Evolutionary conservation across 2,113 vertebrate genomes (phyloP).

Genomic region (Odocoileus virginianus): DNA sequence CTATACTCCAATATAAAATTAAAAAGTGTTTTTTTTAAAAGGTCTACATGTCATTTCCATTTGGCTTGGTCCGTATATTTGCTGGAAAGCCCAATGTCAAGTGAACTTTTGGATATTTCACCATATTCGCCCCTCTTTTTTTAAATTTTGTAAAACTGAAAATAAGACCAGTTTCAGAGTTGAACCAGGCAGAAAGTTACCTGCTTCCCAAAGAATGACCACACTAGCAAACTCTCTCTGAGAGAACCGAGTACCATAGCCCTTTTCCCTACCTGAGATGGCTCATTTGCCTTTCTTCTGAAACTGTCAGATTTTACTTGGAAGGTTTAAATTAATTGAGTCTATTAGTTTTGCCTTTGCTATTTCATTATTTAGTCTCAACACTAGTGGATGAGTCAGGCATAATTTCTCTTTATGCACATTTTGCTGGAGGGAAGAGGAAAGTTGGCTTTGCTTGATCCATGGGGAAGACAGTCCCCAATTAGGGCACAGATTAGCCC

Average conservation of each 20-base stretch:
- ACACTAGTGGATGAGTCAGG: not conserved
- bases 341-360: constrained; percentile 2
- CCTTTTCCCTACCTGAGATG: not conserved
- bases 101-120: not conserved
- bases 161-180: not conserved
- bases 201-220: not conserved
- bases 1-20: not conserved
- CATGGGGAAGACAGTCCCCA: not conserved
- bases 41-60: not conserved
- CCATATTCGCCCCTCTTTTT: not conserved
- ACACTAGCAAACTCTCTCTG: not conserved
- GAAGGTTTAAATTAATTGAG: not conserved
- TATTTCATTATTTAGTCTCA: constrained; percentile 32
- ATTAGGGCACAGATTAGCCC: not conserved
- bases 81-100: not conserved
- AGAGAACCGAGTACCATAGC: not conserved
- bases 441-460: not conserved
- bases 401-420: constrained; percentile 15
- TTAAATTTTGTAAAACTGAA: not conserved
- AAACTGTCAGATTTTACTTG: constrained; percentile 14
- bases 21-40: not conserved
- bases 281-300: not conserved
- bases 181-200: not conserved
- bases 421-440: constrained; percentile 16
- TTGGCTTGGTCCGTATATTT: not conserved